phyloP scores from a whole-genome alignment of 2,797 vertebrate species.

The Morelia viridis region DNA sequence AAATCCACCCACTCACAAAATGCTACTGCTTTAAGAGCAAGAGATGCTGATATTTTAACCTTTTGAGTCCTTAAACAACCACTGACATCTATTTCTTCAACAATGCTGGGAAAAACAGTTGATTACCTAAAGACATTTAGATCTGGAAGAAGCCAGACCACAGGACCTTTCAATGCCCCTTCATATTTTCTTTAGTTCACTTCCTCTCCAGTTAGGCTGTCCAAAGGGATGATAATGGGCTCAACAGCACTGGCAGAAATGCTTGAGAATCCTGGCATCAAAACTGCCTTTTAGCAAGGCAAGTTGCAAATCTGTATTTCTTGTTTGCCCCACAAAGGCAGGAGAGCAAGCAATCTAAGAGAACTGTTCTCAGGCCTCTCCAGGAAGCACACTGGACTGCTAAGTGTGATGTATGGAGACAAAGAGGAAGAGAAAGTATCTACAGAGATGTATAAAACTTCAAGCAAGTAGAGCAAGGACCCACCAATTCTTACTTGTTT shows the following conservation, averaged over 20 bases:
- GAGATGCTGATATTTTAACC: neutral
- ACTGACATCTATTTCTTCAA: neutral
- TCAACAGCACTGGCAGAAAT: neutral
- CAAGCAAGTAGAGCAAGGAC: constrained; percentile 1
- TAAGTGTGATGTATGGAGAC: neutral
- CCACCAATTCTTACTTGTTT: neutral
- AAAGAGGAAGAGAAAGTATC: neutral
- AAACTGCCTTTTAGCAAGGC: neutral
- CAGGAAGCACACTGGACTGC: constrained; percentile 27
- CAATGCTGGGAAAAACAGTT: neutral
- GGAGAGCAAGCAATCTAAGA: neutral
- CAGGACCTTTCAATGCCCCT: neutral
- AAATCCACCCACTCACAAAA: neutral
- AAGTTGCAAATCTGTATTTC: neutral
- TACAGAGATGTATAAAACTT: neutral
- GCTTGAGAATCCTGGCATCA: neutral
- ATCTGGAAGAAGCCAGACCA: neutral
- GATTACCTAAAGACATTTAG: neutral
- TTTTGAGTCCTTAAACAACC: neutral
- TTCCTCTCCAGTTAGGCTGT: neutral
- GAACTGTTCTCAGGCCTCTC: neutral
- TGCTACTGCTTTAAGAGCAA: neutral
- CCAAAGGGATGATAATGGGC: neutral
- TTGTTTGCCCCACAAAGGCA: neutral
- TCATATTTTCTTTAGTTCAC: neutral